Base-by-base conservation (phyloP, 1,140 invertebrate species). In the Hycleus cichorii region DNA sequence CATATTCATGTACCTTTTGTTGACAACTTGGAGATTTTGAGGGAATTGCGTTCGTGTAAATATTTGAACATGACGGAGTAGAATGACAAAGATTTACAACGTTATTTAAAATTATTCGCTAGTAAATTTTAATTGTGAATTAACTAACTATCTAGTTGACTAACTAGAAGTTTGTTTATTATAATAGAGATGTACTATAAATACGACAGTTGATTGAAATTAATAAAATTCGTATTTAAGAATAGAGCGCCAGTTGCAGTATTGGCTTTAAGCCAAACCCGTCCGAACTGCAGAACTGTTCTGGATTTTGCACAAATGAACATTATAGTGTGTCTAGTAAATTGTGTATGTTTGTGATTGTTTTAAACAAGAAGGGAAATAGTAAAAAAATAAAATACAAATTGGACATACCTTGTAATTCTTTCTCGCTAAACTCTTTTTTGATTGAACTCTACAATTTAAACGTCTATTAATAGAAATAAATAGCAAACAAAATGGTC, bases 351-450 rank as follows among this genome's bases (percentile, higher is more conserved):
- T 32, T 32, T 32, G 32, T 32, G 32, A 32, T 32, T 32, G 32
- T 32, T 32, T 32, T 32, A 32, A 7, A 32, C 32, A 32, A 32
- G 4, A 32, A 32, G 32, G 32, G 7, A 4, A 32, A 32, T 9
- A 18, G 18, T 18, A 18, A 18, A 42, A 42, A 42, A 42, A 42
- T 42, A 42, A 42, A 8, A 6, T 42, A 42, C 10, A 5, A 10
- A 39, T 10, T 10, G 10, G 25, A 32, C 38, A 40, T 61, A 72
- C 70, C 70, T 68, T 68, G 57, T n/a, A 72, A 56, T 62, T 72
- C 70, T 42, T 68, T 68, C 54, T 72, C 68, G 11, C 51, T 68
- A 52, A 72, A 72, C 54, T 68, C 63, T 27, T 68, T 68, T 53
- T 65, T 68, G 38, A 67, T 68, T n/a, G 64, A 67, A 61, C 66